Evolutionary conservation across 2,113 vertebrate species (phyloP).

Genomic region (Muscicapa adusta): DNA sequence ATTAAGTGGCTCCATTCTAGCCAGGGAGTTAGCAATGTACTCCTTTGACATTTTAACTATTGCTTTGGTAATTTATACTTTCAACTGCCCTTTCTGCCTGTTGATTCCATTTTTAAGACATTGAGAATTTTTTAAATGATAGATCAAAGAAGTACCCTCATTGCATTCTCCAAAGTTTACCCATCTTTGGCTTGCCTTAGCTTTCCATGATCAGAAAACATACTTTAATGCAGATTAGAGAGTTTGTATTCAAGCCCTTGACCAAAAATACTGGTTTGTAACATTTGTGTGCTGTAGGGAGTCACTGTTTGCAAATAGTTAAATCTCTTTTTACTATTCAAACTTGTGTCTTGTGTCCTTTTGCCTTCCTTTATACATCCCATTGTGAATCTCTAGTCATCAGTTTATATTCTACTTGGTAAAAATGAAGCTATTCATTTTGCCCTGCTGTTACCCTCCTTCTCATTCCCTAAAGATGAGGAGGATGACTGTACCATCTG

Average conservation of each 20-base stretch:
- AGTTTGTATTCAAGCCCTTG: background rate
- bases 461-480: background rate
- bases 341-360: background rate
- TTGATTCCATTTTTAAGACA: background rate
- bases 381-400: background rate
- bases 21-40: background rate
- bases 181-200: background rate
- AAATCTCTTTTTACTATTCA: background rate
- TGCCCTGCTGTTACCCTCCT: background rate
- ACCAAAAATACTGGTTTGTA: background rate
- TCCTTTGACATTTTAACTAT: background rate
- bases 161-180: background rate
- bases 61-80: background rate
- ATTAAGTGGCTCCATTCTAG: background rate
- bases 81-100: background rate
- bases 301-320: background rate
- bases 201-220: background rate
- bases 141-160: background rate
- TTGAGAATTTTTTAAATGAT: background rate
- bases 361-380: background rate
- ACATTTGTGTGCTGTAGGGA: background rate
- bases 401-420: background rate
- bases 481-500: background rate
- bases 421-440: constrained; percentile 4
- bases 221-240: background rate